Evolutionary conservation across 2,888 invertebrate genomes (phyloP), one percentile per base, ranked within the genome.

Genomic region (Coleophora flavipennella): DNA sequence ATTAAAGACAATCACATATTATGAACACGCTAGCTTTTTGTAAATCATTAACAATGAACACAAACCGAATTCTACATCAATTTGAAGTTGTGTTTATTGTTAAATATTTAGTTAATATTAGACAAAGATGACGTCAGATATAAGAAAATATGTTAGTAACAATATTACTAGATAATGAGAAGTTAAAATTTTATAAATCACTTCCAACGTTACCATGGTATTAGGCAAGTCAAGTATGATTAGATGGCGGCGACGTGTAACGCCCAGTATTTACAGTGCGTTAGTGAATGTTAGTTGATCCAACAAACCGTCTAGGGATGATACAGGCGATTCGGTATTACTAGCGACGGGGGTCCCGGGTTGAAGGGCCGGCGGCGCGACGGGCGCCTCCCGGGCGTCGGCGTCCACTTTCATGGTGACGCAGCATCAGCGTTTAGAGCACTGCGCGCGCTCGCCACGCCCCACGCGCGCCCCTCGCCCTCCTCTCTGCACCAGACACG

Each of bases 301-400:
- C 64, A 72, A 80, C 80, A 79, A 80, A 81, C 81, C 80, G 70
- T 79, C 79, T 55, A 77, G 56, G 55, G 77, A 81, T 62, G 79
- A 76, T 47, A 76, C 72, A 59, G 81, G 78, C 54, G 81, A 79
- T 51, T 77, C 78, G 52, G 75, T 77, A 70, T 72, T 78, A 80
- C 74, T 77, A 75, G 70, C 57, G 62, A 55, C 64, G 57, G 67
- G 62, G 40, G 71, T 68, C 51, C 62, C 60, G 46, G 67, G 51
- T 38, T 61, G 53, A 48, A 55, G 60, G 51, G 57, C 54, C 57
- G 67, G 59, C 57, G 67, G 59, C 56, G 68, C 60, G 54, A 67
- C 57, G 42, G 63, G 65, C 51, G 64, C 64, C 53, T 76, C 76
- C 58, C 59, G 66, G 48, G 67, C 67, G 53, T 80, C 78, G 53